Percentiles rank a stretch among this genome's conserved stretches.
These are phyloP conservation scores for Unio delphinus DNA, from an alignment of 2,888 invertebrate genomes.

Conservation along the genomic window DNA sequence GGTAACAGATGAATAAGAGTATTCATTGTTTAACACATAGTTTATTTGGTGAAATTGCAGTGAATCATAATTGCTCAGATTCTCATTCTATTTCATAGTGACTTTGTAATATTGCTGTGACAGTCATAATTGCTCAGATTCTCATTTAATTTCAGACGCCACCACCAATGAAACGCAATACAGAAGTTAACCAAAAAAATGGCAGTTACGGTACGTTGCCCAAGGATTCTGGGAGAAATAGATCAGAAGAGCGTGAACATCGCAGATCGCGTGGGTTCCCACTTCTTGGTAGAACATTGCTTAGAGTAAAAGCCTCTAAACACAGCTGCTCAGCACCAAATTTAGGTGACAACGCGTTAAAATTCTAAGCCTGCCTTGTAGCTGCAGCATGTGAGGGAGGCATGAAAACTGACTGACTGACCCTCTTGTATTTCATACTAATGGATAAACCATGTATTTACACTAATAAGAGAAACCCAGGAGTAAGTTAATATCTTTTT, in stretches of 20 bases:
- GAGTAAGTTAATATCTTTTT: too few relatives aligned
- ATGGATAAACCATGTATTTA: too few relatives aligned
- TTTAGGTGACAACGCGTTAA: slow-evolving; percentile 79
- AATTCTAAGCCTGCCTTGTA: slow-evolving; percentile 8
- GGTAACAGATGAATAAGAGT: neutral
- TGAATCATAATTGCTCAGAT: too few relatives aligned
- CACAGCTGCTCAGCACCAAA: slow-evolving; percentile 91
- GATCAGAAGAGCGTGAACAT: slow-evolving; percentile 43
- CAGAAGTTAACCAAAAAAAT: slow-evolving; percentile 27
- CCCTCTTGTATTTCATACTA: neutral
- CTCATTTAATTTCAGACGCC: slow-evolving; percentile 77
- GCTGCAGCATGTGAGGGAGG: slow-evolving; percentile 12
- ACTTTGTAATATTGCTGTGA: too few relatives aligned
- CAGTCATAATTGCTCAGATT: too few relatives aligned
- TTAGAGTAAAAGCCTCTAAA: slow-evolving; percentile 74
- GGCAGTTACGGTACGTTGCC: slow-evolving; percentile 66
- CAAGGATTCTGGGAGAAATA: slow-evolving; percentile 42
- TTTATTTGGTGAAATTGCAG: too few relatives aligned
- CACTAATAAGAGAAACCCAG: too few relatives aligned
- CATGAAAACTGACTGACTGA: slow-evolving; percentile 7
- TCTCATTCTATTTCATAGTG: too few relatives aligned
- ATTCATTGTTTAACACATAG: neutral
- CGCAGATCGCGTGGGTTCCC: slow-evolving; percentile 57
- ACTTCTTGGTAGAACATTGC: slow-evolving; percentile 80
- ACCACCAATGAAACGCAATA: slow-evolving; percentile 71